These are phyloP conservation scores for Ochropleura leucogaster DNA, from an alignment of 2,888 invertebrate species.

Conservation along the genomic window DNA sequence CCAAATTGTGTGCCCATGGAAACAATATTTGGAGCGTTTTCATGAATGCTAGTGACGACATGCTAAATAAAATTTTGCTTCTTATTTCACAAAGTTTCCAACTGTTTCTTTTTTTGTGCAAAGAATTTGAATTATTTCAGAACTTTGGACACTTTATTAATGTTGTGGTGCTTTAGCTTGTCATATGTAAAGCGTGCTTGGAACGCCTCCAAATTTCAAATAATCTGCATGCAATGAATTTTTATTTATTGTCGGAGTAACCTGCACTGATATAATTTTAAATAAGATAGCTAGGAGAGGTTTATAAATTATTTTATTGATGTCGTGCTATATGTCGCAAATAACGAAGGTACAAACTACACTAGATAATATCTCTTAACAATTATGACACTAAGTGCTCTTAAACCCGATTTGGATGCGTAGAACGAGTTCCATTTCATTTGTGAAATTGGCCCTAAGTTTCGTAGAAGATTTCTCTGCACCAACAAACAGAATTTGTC, in stretches of 20 bases:
- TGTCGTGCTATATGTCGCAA: neutral
- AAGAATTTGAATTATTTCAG: slow-evolving; percentile 61
- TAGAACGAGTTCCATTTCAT: neutral
- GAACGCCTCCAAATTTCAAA: slow-evolving; percentile 66
- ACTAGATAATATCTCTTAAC: neutral
- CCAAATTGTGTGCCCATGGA: slow-evolving; percentile 25
- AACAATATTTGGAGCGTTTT: slow-evolving; percentile 30
- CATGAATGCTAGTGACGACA: slow-evolving; percentile 13
- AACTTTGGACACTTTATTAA: slow-evolving; percentile 60
- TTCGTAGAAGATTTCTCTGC: neutral
- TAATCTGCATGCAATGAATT: slow-evolving; percentile 66
- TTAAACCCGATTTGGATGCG: neutral
- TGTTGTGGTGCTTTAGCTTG: slow-evolving; percentile 62
- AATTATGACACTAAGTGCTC: neutral
- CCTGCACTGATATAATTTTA: slow-evolving; percentile 53
- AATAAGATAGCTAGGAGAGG: slow-evolving; percentile 43
- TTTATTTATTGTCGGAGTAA: slow-evolving; percentile 56
- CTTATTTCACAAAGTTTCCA: slow-evolving; percentile 52
- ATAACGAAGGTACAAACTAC: neutral
- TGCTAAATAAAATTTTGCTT: slow-evolving; percentile 21
- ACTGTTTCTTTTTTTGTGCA: slow-evolving; percentile 52
- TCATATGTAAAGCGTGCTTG: slow-evolving; percentile 64
- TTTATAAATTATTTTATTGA: slow-evolving; percentile 17
- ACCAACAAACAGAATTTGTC: neutral
- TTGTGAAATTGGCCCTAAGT: neutral